Base-by-base conservation (phyloP, 2,113 vertebrate species). In the Corythoichthys haematopterus region DNA sequence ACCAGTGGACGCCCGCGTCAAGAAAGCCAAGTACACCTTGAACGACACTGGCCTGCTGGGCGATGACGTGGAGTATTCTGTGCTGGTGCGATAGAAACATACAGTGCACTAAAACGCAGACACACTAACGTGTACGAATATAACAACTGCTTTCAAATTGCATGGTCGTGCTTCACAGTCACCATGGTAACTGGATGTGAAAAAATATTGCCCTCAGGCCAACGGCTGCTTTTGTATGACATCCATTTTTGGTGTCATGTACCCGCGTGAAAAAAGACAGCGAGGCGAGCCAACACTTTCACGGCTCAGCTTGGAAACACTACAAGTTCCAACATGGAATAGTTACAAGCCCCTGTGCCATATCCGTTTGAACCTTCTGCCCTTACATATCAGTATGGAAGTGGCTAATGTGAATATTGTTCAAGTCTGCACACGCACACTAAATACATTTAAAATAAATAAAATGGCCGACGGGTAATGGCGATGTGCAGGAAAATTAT, bases 1-100 rank as follows among this genome's bases (percentile, higher is more conserved):
- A 1, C 97, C 97, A 0, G 97, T 99, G 77, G 97, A 99, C 40
- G 96, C 94, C 0, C 91, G 94, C 72, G 90, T 96, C 83, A 96
- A 95, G 90, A 98, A 97, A 86, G 97, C 97, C 87, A 98, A 99
- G 74, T 99, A 98, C 88, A 99, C 97, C 2, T 80, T 99, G 78
- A 98, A 98, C 8, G 97, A 99, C 88, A 98, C 94, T 0, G 95
- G 95, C 47, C 90, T 98, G 71, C 90, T 99, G 80, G 96, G 96
- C 65, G 96, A 98, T 37, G 96, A 98, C 8, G 95, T 98, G 11
- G 96, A 98, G 77, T 98, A 98, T 36, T 89, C 90, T 0, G 93
- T 94, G 20, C 76, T 97, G 94, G 96, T 97, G 89, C 93, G 87
- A 66, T 33, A 20, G 46, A 46, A 8, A 3, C 14, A 40, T 37